A percentile compares a stretch with the other conserved stretches of the same genome.
Conservation (phyloP, 2,797 vertebrate genomes). For the Premnoplex brunnescens region DNA sequence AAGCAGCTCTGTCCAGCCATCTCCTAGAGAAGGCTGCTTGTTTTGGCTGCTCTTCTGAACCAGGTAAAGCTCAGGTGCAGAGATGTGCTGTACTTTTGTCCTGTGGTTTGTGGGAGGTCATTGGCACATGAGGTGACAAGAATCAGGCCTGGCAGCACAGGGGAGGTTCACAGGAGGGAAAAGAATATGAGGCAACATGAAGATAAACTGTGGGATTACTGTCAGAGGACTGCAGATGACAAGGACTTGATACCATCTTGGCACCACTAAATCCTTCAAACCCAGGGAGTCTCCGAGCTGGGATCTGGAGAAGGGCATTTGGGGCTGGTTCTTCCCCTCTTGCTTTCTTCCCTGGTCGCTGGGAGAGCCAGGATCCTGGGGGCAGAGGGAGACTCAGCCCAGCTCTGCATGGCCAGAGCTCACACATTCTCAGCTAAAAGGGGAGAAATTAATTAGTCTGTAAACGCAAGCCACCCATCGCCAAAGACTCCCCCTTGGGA, state of each 20-base stretch:
- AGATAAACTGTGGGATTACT: background rate
- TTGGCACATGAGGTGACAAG: background rate
- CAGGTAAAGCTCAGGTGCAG: background rate
- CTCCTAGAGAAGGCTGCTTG: background rate
- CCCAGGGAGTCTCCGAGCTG: background rate
- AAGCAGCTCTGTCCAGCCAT: background rate
- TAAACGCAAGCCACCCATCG: background rate
- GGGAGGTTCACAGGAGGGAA: background rate
- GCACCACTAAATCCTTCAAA: background rate
- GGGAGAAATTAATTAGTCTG: background rate
- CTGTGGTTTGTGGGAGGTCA: background rate
- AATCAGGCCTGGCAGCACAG: background rate
- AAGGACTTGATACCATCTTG: background rate
- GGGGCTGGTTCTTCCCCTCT: background rate
- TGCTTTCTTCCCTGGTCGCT: background rate
- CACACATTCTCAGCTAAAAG: background rate
- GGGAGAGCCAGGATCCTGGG: no score
- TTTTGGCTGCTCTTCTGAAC: background rate
- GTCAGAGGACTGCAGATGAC: background rate
- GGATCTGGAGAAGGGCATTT: background rate
- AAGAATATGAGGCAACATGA: background rate
- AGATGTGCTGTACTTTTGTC: background rate
- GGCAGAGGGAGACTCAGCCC: background rate
- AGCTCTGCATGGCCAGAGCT: background rate
- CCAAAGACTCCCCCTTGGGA: rapidly evolving